Evolutionary conservation across 2,888 invertebrate genomes (phyloP).

Genomic region (Cylloceria caligata): DNA sequence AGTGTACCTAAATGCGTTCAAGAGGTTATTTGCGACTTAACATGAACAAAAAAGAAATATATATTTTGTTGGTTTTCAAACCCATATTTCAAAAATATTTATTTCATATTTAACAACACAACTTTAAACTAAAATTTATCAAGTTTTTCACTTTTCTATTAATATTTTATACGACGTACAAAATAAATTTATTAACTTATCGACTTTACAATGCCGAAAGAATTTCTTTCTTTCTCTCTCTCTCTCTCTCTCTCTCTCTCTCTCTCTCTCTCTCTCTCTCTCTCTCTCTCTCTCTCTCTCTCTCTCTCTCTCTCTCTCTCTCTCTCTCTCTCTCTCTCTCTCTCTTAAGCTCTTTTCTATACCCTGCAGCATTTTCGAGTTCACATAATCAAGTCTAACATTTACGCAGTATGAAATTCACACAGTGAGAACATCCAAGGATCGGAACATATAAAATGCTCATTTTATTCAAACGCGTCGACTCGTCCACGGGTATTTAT

Average conservation of each 20-base stretch:
- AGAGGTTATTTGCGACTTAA: no score
- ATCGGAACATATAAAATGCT: conserved; percentile 83
- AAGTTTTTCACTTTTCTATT: not conserved
- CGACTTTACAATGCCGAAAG: conserved; percentile 50
- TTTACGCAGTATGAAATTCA: conserved; percentile 38
- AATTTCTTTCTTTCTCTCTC: no score
- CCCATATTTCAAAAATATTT: not conserved
- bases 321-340: no score
- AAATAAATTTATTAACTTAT: not conserved
- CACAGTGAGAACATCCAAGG: conserved; percentile 67
- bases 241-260: no score
- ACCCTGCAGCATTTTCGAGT: conserved; percentile 47
- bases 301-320: no score
- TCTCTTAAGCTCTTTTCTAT: conserved; percentile 34
- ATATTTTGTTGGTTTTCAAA: not conserved
- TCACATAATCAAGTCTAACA: conserved; percentile 54
- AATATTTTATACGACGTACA: not conserved
- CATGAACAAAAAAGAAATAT: not conserved
- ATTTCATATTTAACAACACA: not conserved
- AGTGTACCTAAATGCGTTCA: no score
- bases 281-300: no score
- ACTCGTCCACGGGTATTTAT: conserved; percentile 80
- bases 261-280: no score
- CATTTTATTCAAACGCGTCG: conserved; percentile 82
- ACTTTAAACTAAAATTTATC: not conserved